phyloP scores from a whole-genome alignment of 2,888 invertebrate genomes.

The Clostera curtula region DNA sequence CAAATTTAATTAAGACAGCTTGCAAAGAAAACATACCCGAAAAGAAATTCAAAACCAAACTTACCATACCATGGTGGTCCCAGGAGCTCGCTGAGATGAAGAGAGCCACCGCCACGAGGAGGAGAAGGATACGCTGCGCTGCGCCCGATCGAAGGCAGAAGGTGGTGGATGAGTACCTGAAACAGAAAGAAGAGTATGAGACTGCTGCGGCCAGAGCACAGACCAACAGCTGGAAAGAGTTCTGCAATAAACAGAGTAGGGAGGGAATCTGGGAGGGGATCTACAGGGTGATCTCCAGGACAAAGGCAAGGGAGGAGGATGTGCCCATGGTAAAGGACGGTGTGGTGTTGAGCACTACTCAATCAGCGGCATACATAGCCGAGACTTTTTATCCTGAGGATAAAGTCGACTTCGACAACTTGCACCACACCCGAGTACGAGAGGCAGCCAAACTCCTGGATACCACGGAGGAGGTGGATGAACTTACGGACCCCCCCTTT shows the following conservation, averaged over 20 bases:
- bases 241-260: slow-evolving; percentile 9
- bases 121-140: slow-evolving; percentile 13
- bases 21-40: slow-evolving; percentile 1
- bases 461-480: background rate
- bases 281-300: slow-evolving; percentile 5
- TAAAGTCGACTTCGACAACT: background rate
- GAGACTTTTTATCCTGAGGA: slow-evolving; percentile 4
- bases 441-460: background rate
- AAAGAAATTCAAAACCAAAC: background rate
- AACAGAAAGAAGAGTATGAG: slow-evolving; percentile 12
- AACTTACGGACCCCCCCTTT: slow-evolving; percentile 1
- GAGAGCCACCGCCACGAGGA: slow-evolving; percentile 7
- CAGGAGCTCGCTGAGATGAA: slow-evolving; percentile 10
- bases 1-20: slow-evolving; percentile 1
- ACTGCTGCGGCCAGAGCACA: slow-evolving; percentile 4
- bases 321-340: background rate
- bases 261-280: slow-evolving; percentile 9
- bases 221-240: slow-evolving; percentile 14
- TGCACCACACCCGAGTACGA: background rate
- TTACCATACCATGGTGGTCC: slow-evolving; percentile 16
- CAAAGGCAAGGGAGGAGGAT: slow-evolving; percentile 1
- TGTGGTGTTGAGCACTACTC: slow-evolving; percentile 2
- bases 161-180: slow-evolving; percentile 13
- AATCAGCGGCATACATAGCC: slow-evolving; percentile 5
- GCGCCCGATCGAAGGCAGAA: slow-evolving; percentile 7